Conservation (phyloP, 2,797 vertebrate genomes). For the Sylvilagus floridanus region DNA sequence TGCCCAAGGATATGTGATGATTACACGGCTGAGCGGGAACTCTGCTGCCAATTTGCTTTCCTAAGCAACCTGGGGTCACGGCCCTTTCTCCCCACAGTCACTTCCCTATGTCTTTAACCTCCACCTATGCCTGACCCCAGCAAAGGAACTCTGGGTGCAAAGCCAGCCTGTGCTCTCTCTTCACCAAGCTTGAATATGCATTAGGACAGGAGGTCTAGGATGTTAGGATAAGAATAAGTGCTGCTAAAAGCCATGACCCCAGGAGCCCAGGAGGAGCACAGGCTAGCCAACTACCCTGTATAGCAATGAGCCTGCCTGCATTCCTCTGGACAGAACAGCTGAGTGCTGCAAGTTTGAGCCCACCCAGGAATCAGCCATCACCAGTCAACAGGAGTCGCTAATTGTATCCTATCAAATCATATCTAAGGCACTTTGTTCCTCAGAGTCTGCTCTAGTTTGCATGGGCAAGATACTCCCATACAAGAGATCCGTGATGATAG, state of each 20-base stretch:
- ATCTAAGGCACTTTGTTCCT: neutral
- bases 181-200: slow-evolving; percentile 72
- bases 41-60: slow-evolving; percentile 1
- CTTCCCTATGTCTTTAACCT: neutral
- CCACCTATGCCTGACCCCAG: neutral
- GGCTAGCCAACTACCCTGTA: neutral
- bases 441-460: neutral
- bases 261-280: neutral
- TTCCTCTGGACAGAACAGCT: neutral
- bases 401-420: slow-evolving; percentile 54
- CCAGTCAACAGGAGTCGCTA: slow-evolving; percentile 34
- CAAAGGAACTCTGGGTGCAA: slow-evolving; percentile 19
- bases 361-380: slow-evolving; percentile 11
- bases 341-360: neutral
- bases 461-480: neutral
- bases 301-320: neutral
- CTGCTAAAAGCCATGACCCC: slow-evolving; percentile 51
- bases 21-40: slow-evolving; percentile 11
- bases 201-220: slow-evolving; percentile 27
- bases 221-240: slow-evolving; percentile 58
- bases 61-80: slow-evolving; percentile 29
- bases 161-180: slow-evolving; percentile 38
- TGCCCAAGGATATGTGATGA: neutral
- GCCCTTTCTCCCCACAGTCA: neutral
- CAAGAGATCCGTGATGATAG: neutral